phyloP scores from a whole-genome alignment of 1,140 invertebrate genomes.

The Penaeus vannamei region DNA sequence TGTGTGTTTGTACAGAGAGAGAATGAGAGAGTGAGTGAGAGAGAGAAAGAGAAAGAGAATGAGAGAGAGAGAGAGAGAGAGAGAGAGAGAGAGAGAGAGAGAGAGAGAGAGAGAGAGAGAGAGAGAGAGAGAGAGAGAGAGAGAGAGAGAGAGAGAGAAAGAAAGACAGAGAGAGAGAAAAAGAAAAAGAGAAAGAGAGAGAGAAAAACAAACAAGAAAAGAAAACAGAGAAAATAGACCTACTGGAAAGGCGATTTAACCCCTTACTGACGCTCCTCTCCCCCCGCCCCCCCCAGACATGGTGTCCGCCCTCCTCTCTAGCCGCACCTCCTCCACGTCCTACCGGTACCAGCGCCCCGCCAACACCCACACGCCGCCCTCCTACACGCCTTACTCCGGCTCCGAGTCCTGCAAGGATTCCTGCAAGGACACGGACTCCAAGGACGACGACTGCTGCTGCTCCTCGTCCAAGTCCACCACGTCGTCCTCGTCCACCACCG shows the following conservation, averaged over 20 bases:
- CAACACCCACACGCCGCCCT: conserved; percentile 66
- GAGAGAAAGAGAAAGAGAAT: not conserved
- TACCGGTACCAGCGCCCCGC: conserved; percentile 66
- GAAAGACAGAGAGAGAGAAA: too few relatives aligned
- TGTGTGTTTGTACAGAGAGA: not conserved
- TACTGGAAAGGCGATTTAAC: too few relatives aligned
- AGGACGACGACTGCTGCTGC: conserved; percentile 52
- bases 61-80: too few relatives aligned
- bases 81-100: conserved; percentile 14
- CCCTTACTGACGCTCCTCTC: not conserved
- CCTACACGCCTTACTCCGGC: conserved; percentile 67
- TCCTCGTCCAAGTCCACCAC: conserved; percentile 56
- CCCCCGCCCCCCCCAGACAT: conserved; percentile 53
- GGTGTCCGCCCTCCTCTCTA: conserved; percentile 63
- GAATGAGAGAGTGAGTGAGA: conserved; percentile 20
- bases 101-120: conserved; percentile 8
- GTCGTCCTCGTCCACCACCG: conserved; percentile 30
- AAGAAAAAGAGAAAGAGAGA: too few relatives aligned
- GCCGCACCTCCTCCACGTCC: conserved; percentile 55
- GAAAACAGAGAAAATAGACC: too few relatives aligned
- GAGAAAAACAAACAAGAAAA: not conserved
- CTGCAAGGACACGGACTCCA: conserved; percentile 37
- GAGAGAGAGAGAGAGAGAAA: too few relatives aligned
- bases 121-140: not conserved
- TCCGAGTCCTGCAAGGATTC: conserved; percentile 44